A percentile compares a stretch with the other conserved stretches of the same genome.
phyloP scores from a whole-genome alignment of 1,140 invertebrate genomes.

The Pygmarrhopalites habei region DNA sequence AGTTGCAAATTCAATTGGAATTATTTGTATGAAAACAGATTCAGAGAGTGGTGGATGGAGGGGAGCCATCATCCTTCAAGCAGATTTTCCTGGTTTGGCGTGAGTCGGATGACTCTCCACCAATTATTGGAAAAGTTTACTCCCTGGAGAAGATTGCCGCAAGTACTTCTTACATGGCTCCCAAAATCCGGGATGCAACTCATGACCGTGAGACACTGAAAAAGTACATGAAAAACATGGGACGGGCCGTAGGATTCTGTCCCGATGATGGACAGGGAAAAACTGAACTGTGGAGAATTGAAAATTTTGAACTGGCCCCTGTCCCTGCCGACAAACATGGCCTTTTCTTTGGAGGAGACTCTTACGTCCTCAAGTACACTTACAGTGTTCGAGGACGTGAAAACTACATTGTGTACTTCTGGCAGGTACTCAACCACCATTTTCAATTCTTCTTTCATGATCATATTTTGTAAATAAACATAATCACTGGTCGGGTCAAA shows the following conservation, averaged over 20 bases:
- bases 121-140: constrained; percentile 43
- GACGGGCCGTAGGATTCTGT: constrained; percentile 58
- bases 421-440: constrained; percentile 57
- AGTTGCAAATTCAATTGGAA: neutral
- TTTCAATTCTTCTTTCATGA: too few species aligned
- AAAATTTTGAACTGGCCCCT: constrained; percentile 53
- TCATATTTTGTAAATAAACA: neutral
- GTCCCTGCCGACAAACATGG: constrained; percentile 53
- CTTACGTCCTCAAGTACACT: constrained; percentile 67
- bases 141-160: constrained; percentile 41
- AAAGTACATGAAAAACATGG: constrained; percentile 36
- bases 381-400: constrained; percentile 49
- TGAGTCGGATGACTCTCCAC: constrained; percentile 51
- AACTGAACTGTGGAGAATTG: constrained; percentile 49
- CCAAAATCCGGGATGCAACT: constrained; percentile 17
- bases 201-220: constrained; percentile 16
- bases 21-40: constrained; percentile 43
- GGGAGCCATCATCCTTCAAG: constrained; percentile 67
- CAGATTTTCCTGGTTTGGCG: constrained; percentile 70
- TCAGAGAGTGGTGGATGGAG: constrained; percentile 61
- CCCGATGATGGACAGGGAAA: constrained; percentile 60
- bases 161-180: constrained; percentile 17
- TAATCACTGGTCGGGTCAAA: neutral
- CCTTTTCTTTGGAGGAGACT: constrained; percentile 67
- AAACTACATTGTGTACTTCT: constrained; percentile 62